Percentiles rank a stretch among this genome's conserved stretches.
These are phyloP conservation scores for Chydorus sphaericus DNA, from an alignment of 2,888 invertebrate species.

Conservation along the genomic window DNA sequence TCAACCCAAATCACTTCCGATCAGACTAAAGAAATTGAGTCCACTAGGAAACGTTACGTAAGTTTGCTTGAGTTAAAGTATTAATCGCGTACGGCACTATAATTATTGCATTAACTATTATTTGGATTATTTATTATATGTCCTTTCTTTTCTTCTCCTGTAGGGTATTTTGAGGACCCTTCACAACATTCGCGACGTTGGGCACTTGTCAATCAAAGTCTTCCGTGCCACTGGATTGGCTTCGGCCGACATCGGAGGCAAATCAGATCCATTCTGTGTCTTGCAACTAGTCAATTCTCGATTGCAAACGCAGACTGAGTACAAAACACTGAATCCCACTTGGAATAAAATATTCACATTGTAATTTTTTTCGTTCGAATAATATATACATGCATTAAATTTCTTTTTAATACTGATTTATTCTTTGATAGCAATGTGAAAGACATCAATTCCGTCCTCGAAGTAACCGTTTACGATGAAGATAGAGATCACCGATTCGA, in stretches of 20 bases:
- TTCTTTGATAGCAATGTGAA: slow-evolving; percentile 57
- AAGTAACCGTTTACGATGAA: slow-evolving; percentile 93
- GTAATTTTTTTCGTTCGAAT: slow-evolving; percentile 39
- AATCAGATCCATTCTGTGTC: slow-evolving; percentile 97
- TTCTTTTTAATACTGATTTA: neutral
- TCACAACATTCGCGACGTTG: slow-evolving; percentile 67
- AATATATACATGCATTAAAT: neutral
- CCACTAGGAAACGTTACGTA: slow-evolving; percentile 11
- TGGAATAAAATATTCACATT: slow-evolving; percentile 99
- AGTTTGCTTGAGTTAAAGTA: too few species aligned
- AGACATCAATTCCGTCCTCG: slow-evolving; percentile 86
- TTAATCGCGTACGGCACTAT: too few species aligned
- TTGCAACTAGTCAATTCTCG: slow-evolving; percentile 86
- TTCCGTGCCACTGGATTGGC: slow-evolving; percentile 66
- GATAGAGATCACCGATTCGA: slow-evolving; percentile 96
- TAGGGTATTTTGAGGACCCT: slow-evolving; percentile 54
- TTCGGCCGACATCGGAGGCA: slow-evolving; percentile 90
- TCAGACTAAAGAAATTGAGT: slow-evolving; percentile 3
- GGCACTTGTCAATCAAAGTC: slow-evolving; percentile 88
- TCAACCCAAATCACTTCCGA: slow-evolving; percentile 66
- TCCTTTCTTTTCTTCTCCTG: slow-evolving; percentile 27
- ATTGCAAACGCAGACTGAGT: slow-evolving; percentile 87
- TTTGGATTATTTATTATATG: slow-evolving; percentile 16
- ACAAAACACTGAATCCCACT: slow-evolving; percentile 86
- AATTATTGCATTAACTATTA: too few species aligned